A percentile compares a stretch with the other conserved stretches of the same genome.
phyloP scores from a whole-genome alignment of 1,140 invertebrate species.

The Bombus soroeensis region DNA sequence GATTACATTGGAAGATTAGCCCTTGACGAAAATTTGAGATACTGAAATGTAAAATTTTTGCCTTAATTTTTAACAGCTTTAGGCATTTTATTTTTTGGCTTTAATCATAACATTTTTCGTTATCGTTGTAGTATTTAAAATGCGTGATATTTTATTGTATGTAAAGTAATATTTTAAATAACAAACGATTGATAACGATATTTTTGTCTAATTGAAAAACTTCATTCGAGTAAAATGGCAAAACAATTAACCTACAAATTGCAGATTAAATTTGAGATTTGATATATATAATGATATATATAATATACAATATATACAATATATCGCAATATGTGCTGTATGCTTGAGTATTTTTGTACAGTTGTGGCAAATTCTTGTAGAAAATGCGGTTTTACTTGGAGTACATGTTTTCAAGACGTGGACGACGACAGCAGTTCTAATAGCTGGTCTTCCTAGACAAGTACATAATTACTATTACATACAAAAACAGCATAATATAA shows the following conservation, averaged over 20 bases:
- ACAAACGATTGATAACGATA: background rate
- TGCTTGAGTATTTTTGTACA: conserved; percentile 23
- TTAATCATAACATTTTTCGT: background rate
- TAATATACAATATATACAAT: too few species aligned
- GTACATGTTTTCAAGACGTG: background rate
- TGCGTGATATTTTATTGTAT: background rate
- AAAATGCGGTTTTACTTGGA: conserved; percentile 20
- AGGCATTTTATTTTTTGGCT: background rate
- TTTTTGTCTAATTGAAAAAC: background rate
- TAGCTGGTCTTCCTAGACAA: background rate
- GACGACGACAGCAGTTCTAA: conserved; percentile 3
- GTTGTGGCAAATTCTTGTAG: conserved; percentile 16
- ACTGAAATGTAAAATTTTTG: background rate
- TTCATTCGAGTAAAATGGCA: background rate
- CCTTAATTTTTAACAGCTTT: background rate
- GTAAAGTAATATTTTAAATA: background rate
- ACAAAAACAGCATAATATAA: background rate
- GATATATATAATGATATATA: too few species aligned
- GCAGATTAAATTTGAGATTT: background rate
- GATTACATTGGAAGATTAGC: background rate
- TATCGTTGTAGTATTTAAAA: too few species aligned
- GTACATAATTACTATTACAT: background rate
- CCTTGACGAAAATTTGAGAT: background rate
- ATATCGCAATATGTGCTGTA: conserved; percentile 15
- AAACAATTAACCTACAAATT: background rate